Conservation (phyloP, 2,797 vertebrate species). For the Karalla daura region DNA sequence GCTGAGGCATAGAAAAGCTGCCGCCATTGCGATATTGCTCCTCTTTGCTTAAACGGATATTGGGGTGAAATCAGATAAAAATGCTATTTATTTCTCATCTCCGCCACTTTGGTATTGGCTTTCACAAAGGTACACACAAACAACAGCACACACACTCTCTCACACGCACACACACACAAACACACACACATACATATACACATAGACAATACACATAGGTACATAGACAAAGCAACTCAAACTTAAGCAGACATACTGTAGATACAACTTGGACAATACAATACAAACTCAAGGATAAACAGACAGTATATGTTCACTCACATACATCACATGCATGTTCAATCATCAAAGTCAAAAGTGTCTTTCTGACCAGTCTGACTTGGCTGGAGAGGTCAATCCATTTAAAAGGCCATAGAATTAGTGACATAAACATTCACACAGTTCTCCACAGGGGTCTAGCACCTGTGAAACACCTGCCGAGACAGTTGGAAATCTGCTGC, state of each 20-base stretch:
- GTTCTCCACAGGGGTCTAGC: not conserved
- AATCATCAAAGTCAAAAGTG: no score
- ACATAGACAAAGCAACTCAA: not conserved
- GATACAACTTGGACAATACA: no score
- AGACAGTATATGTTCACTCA: no score
- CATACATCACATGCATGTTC: no score
- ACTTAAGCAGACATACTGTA: not conserved
- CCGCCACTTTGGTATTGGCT: constrained; percentile 18
- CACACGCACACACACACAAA: not conserved
- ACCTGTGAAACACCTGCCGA: not conserved
- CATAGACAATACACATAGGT: not conserved
- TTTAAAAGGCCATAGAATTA: constrained; percentile 56
- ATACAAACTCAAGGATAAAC: no score
- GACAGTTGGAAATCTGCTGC: not conserved
- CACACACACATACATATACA: not conserved
- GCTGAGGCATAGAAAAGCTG: constrained; percentile 2
- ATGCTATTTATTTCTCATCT: constrained; percentile 72
- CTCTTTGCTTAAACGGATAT: constrained; percentile 58
- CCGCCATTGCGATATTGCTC: constrained; percentile 31
- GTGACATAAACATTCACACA: not conserved
- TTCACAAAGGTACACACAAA: not conserved
- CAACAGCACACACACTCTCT: not conserved
- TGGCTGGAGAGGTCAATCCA: constrained; percentile 65
- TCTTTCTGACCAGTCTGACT: constrained; percentile 51
- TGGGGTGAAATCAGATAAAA: constrained; percentile 65